Evolutionary conservation across 2,113 vertebrate genomes (phyloP).

Genomic region (Rhabdornis inornatus): DNA sequence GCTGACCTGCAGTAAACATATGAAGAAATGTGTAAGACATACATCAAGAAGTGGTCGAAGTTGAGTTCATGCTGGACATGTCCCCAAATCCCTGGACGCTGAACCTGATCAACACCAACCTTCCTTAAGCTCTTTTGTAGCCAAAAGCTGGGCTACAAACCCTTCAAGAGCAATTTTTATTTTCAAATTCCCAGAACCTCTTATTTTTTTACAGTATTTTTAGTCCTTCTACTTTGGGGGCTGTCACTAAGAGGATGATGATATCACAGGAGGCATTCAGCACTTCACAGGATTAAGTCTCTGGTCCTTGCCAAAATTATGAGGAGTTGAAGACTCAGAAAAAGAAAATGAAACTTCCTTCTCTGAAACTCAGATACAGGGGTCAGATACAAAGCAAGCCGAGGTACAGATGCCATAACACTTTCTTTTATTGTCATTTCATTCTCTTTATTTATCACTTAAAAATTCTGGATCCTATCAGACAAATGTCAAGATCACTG

Average conservation of each 20-base stretch:
- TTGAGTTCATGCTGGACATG: neutral
- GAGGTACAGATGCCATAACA: neutral
- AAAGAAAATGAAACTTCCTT: conserved; percentile 14
- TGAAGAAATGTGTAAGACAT: neutral
- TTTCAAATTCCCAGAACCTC: neutral
- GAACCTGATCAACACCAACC: neutral
- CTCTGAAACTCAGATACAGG: neutral
- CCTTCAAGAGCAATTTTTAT: neutral
- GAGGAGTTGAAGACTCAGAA: neutral
- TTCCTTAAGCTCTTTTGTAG: neutral
- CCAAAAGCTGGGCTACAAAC: neutral
- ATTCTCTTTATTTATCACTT: neutral
- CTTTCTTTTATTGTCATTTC: neutral
- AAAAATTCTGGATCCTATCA: neutral
- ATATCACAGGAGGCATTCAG: conserved; percentile 52
- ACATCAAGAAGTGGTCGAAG: neutral
- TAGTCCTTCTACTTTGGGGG: conserved; percentile 39
- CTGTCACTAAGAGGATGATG: conserved; percentile 52
- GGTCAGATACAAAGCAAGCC: neutral
- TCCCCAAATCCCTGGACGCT: neutral
- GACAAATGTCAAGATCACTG: neutral
- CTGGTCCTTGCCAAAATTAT: conserved; percentile 35
- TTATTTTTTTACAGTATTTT: conserved; percentile 39
- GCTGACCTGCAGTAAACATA: neutral
- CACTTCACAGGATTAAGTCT: conserved; percentile 53